Base-by-base conservation (phyloP, 2,797 vertebrate species). In the Fistularia commersonii region DNA sequence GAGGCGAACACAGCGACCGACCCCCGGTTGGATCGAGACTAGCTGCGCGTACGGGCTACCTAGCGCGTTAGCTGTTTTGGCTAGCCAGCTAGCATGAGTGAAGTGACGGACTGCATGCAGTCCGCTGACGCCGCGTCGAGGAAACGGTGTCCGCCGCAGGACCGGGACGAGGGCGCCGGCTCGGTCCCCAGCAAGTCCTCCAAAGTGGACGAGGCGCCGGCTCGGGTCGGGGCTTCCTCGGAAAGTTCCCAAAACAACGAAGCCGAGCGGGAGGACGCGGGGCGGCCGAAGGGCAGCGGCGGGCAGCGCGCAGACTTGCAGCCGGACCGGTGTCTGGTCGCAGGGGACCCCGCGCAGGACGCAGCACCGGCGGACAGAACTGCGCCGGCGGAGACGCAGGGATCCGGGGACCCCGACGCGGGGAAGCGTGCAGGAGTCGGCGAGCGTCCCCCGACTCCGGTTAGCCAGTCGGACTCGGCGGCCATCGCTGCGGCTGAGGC, bases 401-500 rank as follows among this genome's bases (percentile, higher is more conserved):
- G n/a, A n/a, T n/a, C n/a, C n/a, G n/a, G n/a, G n/a, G n/a, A n/a
- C n/a, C n/a, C n/a, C n/a, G n/a, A n/a, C n/a, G n/a, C n/a, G n/a
- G n/a, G n/a, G n/a, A n/a, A n/a, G n/a, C n/a, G n/a, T n/a, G n/a
- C n/a, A n/a, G n/a, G n/a, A n/a, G n/a, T n/a, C n/a, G n/a, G n/a
- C n/a, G n/a, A n/a, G n/a, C n/a, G n/a, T 41, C 61, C 70, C 6
- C 32, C 61, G 31, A 48, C 65, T 45, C 64, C 77, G 5, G 47
- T 72, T 57, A 74, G 82, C 38, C 84, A 84, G 57, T 88, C 87
- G n/a, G 90, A 92, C 69, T 89, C 85, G 6, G 90, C 89, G 11
- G 88, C 88, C 37, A 91, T 91, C 45, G 90, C 87, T 33, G 91
- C 91, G 6, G 90, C 91, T 6, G 90, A 92, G 47, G 89, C 88